A percentile compares a stretch with the other conserved stretches of the same genome.
phyloP scores from a whole-genome alignment of 1,140 invertebrate genomes.

The Parasteatoda tepidariorum region DNA sequence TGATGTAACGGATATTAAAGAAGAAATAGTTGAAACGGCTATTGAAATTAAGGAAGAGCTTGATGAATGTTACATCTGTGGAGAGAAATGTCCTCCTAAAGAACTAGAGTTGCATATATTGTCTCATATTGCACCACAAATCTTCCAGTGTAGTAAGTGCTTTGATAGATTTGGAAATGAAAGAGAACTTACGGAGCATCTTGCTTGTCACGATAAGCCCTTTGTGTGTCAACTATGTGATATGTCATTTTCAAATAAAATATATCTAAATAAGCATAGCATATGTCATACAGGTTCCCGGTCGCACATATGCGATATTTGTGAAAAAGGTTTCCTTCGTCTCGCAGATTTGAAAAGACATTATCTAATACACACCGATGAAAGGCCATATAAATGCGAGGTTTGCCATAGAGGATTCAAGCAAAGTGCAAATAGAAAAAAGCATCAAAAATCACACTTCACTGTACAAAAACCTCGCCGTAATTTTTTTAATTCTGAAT shows the following conservation, averaged over 20 bases:
- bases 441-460: too few relatives aligned
- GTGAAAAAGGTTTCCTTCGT: neutral
- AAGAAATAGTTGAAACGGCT: too few relatives aligned
- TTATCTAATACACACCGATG: neutral
- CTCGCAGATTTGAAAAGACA: neutral
- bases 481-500: too few relatives aligned
- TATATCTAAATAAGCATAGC: neutral
- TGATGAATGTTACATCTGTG: neutral
- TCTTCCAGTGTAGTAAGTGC: neutral
- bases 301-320: neutral
- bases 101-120: neutral
- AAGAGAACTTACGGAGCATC: neutral
- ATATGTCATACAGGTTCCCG: neutral
- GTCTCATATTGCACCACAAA: neutral
- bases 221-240: neutral
- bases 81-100: neutral
- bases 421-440: too few relatives aligned
- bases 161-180: neutral
- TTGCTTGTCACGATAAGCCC: neutral
- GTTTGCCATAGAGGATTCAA: neutral
- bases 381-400: neutral
- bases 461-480: too few relatives aligned
- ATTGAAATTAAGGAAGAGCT: too few relatives aligned
- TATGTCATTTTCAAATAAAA: neutral
- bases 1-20: too few relatives aligned